Evolutionary conservation across 2,888 invertebrate genomes (phyloP).

Genomic region (Drosophila demipolita): DNA sequence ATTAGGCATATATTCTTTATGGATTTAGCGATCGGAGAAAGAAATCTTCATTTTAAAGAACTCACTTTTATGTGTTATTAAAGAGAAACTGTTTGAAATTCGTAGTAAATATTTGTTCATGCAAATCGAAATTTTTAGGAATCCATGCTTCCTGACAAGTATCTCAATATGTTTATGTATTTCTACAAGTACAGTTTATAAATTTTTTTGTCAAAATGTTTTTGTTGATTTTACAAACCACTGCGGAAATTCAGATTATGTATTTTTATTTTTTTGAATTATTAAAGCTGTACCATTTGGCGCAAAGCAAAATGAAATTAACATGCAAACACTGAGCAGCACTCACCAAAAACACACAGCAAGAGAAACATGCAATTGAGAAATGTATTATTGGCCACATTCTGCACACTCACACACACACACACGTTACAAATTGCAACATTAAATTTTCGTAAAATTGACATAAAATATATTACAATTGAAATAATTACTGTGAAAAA

Average conservation of each 20-base stretch:
- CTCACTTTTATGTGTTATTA: neutral
- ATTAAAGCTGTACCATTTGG: conserved; percentile 6
- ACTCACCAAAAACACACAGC: neutral
- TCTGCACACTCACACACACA: conserved; percentile 15
- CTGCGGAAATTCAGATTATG: neutral
- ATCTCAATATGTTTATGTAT: neutral
- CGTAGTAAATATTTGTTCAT: neutral
- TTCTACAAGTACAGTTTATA: neutral
- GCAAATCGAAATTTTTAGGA: too few relatives aligned
- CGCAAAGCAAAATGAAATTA: conserved; percentile 26
- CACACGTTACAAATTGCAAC: conserved; percentile 61
- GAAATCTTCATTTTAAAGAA: conserved; percentile 9
- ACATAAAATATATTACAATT: conserved; percentile 72
- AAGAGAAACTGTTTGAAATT: neutral
- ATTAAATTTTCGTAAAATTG: conserved; percentile 66
- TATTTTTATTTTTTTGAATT: conserved; percentile 6
- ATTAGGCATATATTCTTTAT: conserved; percentile 14
- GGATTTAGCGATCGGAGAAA: conserved; percentile 12
- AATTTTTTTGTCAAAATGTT: neutral
- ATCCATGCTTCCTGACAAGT: too few relatives aligned
- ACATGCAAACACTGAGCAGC: conserved; percentile 6
- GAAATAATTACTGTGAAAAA: conserved; percentile 76
- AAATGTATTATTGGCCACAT: conserved; percentile 35
- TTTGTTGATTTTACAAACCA: neutral
- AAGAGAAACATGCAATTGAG: conserved; percentile 24